phyloP scores from a whole-genome alignment of 2,113 vertebrate species.

The Eurystomus gularis region DNA sequence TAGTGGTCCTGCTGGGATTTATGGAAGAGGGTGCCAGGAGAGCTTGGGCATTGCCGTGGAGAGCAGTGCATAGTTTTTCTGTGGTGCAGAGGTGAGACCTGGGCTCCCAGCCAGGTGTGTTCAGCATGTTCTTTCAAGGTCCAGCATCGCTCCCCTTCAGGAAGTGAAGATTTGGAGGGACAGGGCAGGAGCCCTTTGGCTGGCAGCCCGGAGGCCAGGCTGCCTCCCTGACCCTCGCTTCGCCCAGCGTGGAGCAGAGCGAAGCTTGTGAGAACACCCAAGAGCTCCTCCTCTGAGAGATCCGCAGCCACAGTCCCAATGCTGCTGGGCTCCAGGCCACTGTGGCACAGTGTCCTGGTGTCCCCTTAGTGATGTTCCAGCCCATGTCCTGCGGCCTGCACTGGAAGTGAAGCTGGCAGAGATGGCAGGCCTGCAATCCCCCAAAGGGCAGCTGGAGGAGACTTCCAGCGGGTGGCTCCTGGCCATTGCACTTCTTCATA shows the following conservation, averaged over 20 bases:
- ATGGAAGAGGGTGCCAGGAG: background rate
- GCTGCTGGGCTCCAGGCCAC: background rate
- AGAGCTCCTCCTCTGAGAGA: background rate
- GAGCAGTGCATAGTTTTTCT: background rate
- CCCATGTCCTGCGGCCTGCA: background rate
- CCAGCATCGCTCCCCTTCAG: background rate
- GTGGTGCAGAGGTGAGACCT: background rate
- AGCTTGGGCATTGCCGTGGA: background rate
- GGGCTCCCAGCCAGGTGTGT: background rate
- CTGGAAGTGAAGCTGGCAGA: background rate
- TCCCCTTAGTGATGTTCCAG: background rate
- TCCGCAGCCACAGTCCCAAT: background rate
- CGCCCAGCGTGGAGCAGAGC: rapidly evolving
- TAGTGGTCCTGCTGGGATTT: background rate
- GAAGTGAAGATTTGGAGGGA: background rate
- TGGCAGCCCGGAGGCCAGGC: background rate
- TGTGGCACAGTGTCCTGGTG: background rate
- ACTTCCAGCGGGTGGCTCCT: background rate
- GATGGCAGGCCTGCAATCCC: rapidly evolving
- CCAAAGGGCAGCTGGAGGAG: background rate
- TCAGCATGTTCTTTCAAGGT: background rate
- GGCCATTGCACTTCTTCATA: background rate
- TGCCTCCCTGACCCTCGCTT: background rate
- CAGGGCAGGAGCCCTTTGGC: background rate
- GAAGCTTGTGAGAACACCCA: background rate